Conservation (phyloP, 30 jellyfish, hydroid and myxozoan genomes). For the Clytia hemisphaerica region DNA sequence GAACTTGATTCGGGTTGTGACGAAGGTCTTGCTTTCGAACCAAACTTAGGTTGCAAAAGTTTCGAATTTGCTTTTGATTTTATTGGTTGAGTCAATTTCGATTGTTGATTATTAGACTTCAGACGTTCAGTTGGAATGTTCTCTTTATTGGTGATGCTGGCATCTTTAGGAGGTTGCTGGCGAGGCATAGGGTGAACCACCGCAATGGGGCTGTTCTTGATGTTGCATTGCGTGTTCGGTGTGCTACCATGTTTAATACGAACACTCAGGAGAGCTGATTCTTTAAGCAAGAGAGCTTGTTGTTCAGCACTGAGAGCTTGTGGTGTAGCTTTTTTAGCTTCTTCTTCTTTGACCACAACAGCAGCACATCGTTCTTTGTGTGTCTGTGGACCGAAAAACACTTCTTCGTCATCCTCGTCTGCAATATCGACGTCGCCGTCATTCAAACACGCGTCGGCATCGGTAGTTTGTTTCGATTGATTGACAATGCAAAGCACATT, state of each 20-base stretch:
- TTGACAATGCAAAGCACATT: too few species aligned
- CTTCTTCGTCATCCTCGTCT: slow-evolving; percentile 83
- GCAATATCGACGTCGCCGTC: background rate
- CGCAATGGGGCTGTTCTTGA: slow-evolving; percentile 65
- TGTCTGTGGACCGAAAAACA: slow-evolving; percentile 92
- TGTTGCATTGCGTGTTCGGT: slow-evolving; percentile 19
- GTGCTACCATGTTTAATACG: slow-evolving; percentile 32
- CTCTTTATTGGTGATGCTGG: background rate
- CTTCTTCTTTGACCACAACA: slow-evolving; percentile 52
- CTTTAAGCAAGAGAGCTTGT: slow-evolving; percentile 29
- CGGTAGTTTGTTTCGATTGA: too few species aligned
- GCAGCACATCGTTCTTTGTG: slow-evolving; percentile 74
- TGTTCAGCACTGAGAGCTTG: slow-evolving; percentile 40
- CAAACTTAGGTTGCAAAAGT: slow-evolving; percentile 30
- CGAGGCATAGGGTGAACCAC: slow-evolving; percentile 72
- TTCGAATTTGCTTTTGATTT: background rate
- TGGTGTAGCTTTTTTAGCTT: slow-evolving; percentile 38
- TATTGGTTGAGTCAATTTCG: too few species aligned
- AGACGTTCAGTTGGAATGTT: background rate
- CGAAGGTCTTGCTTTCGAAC: slow-evolving; percentile 5
- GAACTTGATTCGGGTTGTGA: slow-evolving; percentile 11
- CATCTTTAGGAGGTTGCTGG: background rate
- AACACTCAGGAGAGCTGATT: slow-evolving; percentile 25
- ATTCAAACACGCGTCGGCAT: too few species aligned
- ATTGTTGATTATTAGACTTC: too few species aligned